These are phyloP conservation scores for Drosophila repletoides DNA, from an alignment of 1,140 invertebrate species.

Conservation along the genomic window DNA sequence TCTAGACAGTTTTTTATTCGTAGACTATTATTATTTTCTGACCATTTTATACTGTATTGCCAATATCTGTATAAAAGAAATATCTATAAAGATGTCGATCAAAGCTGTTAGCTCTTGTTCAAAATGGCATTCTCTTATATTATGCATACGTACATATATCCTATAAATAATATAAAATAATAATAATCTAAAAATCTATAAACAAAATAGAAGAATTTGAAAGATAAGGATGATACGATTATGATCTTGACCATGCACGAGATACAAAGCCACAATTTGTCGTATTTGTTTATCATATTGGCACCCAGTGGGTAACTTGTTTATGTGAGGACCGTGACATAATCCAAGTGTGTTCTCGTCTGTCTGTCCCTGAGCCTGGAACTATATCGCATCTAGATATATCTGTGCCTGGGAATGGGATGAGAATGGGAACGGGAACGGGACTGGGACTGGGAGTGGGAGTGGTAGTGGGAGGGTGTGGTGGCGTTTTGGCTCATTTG, in stretches of 20 bases:
- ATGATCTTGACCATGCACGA: constrained; percentile 55
- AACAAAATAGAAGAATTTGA: constrained; percentile 37
- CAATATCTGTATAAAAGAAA: constrained; percentile 61
- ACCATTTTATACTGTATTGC: constrained; percentile 39
- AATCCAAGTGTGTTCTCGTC: constrained; percentile 18
- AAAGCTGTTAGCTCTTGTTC: too few species aligned
- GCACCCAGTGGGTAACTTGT: not conserved
- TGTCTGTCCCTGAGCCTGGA: constrained; percentile 22
- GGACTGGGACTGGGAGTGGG: not conserved
- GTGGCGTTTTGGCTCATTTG: constrained; percentile 33
- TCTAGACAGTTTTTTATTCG: too few species aligned
- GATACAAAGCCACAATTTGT: constrained; percentile 9
- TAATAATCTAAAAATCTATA: constrained; percentile 37
- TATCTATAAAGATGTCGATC: too few species aligned
- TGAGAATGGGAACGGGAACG: not conserved
- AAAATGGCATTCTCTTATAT: too few species aligned
- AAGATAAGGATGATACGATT: constrained; percentile 44
- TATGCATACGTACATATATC: too few species aligned
- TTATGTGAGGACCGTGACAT: constrained; percentile 21
- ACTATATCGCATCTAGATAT: not conserved
- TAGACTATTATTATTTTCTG: too few species aligned
- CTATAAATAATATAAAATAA: constrained; percentile 36
- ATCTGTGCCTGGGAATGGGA: not conserved
- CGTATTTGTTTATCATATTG: constrained; percentile 14
- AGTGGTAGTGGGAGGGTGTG: constrained; percentile 29